Evolutionary conservation across 2,888 invertebrate genomes (phyloP).

Genomic region (Boloria selene): DNA sequence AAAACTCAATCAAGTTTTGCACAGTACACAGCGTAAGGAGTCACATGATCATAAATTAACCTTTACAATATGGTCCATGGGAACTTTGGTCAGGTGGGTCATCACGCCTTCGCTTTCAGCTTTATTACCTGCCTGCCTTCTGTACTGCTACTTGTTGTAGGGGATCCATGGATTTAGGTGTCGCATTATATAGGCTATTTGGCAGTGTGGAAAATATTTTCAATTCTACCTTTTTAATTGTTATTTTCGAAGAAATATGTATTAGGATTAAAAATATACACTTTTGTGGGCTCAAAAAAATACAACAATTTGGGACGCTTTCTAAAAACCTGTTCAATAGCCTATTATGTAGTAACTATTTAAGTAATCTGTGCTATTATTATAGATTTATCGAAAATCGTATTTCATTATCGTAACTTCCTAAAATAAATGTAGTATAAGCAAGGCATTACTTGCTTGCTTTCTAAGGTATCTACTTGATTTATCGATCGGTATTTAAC

Average conservation of each 20-base stretch:
- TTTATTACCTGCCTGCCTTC: conserved; percentile 50
- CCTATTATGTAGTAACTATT: too few relatives aligned
- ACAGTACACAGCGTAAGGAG: background rate
- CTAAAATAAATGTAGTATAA: too few relatives aligned
- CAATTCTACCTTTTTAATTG: background rate
- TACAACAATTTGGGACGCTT: too few relatives aligned
- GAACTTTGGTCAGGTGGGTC: conserved; percentile 58
- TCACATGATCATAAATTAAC: conserved; percentile 54
- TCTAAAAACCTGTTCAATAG: too few relatives aligned
- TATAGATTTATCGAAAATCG: too few relatives aligned
- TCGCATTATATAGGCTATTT: background rate
- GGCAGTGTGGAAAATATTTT: background rate
- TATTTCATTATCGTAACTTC: too few relatives aligned
- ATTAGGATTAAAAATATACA: background rate
- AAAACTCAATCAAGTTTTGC: too few relatives aligned
- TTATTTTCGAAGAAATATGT: background rate
- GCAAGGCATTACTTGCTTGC: too few relatives aligned
- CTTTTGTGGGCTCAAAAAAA: too few relatives aligned
- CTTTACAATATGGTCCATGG: conserved; percentile 46
- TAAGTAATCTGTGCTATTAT: too few relatives aligned
- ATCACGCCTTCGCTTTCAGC: conserved; percentile 64
- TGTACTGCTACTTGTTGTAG: conserved; percentile 31
- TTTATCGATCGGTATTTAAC: too few relatives aligned
- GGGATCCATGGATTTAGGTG: conserved; percentile 25
- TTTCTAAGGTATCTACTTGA: too few relatives aligned